Percentiles rank a stretch among this genome's conserved stretches.
phyloP scores from a whole-genome alignment of 92 coral and sea anemone genomes.

The Palythoa heliodiscus region DNA sequence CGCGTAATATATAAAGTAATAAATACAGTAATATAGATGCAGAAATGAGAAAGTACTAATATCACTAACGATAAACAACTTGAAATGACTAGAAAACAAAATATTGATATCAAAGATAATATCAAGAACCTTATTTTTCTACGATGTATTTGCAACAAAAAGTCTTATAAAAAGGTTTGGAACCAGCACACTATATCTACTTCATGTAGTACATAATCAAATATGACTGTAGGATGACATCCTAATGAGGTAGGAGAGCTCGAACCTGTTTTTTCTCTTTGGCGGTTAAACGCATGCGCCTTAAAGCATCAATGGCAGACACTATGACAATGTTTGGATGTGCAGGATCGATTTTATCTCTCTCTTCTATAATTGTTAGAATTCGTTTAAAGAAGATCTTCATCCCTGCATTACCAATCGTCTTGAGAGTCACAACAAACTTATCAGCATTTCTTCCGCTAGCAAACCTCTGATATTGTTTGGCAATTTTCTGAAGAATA shows the following conservation, averaged over 20 bases:
- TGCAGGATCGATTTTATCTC: conserved; percentile 24
- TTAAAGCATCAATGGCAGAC: conserved; percentile 61
- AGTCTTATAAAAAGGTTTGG: too few species aligned
- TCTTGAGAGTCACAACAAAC: conserved; percentile 56
- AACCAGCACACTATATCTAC: neutral
- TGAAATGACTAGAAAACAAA: too few species aligned
- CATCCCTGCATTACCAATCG: conserved; percentile 63
- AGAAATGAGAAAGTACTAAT: too few species aligned
- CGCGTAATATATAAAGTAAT: too few species aligned
- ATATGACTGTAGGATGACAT: neutral
- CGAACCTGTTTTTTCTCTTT: conserved; percentile 39
- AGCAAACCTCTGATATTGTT: conserved; percentile 38
- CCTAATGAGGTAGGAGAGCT: neutral
- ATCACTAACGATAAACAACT: too few species aligned
- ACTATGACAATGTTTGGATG: conserved; percentile 48
- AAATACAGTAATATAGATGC: too few species aligned
- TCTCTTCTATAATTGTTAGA: conserved; percentile 33
- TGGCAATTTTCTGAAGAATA: conserved; percentile 35
- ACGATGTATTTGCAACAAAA: too few species aligned
- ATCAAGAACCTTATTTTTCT: too few species aligned
- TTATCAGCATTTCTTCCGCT: conserved; percentile 45
- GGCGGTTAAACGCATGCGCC: conserved; percentile 49
- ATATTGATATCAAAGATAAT: too few species aligned
- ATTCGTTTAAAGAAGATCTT: conserved; percentile 31
- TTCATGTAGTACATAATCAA: neutral